A percentile compares a stretch with the other conserved stretches of the same genome.
Conservation (phyloP, 92 coral and sea anemone genomes). For the Paramuricea clavata region DNA sequence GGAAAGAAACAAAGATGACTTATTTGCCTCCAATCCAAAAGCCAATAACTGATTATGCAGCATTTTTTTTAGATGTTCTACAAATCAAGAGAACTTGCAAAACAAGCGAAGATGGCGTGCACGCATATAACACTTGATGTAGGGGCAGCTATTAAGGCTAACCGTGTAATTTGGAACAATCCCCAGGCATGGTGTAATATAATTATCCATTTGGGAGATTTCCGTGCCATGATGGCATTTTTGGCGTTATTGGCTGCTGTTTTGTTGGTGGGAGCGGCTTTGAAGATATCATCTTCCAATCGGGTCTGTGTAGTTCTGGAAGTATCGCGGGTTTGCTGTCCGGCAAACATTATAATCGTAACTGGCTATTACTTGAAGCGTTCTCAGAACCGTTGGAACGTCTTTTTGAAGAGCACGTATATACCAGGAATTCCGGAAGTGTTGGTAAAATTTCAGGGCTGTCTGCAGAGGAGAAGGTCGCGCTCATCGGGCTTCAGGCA, state of each 20-base stretch:
- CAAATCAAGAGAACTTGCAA: too few species aligned
- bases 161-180: constrained; percentile 19
- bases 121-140: too few species aligned
- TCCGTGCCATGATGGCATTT: constrained; percentile 36
- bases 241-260: not conserved
- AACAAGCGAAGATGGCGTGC: too few species aligned
- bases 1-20: constrained; percentile 5
- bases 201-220: not conserved
- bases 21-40: constrained; percentile 20
- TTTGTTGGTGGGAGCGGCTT: too few species aligned
- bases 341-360: constrained; percentile 14
- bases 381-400: constrained; percentile 62
- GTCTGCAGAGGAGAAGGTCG: not conserved
- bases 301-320: too few species aligned
- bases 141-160: constrained; percentile 31
- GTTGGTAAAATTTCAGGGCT: constrained; percentile 32
- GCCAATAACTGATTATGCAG: constrained; percentile 13
- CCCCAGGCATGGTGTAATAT: not conserved
- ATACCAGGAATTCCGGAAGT: too few species aligned
- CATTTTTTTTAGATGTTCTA: too few species aligned
- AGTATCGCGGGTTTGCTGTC: constrained; percentile 25
- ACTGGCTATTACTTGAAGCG: constrained; percentile 42
- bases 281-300: constrained; percentile 23
- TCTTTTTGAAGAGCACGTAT: too few species aligned
- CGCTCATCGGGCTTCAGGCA: constrained; percentile 40